Percentiles rank a stretch among this genome's conserved stretches.
Evolutionary conservation across 2,888 invertebrate genomes (phyloP).

Genomic region (Holacanthella duospinosa): DNA sequence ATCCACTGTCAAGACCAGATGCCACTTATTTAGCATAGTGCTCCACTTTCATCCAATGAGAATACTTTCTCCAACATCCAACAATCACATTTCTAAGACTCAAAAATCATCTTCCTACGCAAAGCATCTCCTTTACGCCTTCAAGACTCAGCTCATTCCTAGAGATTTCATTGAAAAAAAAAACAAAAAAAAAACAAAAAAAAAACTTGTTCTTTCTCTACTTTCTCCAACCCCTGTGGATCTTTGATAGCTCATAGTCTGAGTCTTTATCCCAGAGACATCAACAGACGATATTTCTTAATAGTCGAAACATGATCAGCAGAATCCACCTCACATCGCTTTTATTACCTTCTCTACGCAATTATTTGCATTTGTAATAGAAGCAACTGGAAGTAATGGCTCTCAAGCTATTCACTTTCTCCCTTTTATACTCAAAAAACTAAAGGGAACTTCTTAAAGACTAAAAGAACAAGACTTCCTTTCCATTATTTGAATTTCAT

Average conservation of each 20-base stretch:
- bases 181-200: too few relatives aligned
- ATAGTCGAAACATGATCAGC: neutral
- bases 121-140: too few relatives aligned
- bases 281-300: neutral
- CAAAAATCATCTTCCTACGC: too few relatives aligned
- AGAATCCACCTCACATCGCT: neutral
- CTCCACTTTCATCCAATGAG: conserved; percentile 9
- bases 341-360: neutral
- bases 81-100: neutral
- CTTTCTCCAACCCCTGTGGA: neutral
- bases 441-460: too few relatives aligned
- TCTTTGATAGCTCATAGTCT: neutral
- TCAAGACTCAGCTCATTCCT: neutral
- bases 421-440: neutral
- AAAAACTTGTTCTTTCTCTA: too few relatives aligned
- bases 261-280: neutral
- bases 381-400: neutral
- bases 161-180: neutral
- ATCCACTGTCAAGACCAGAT: conserved; percentile 12
- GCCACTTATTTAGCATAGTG: conserved; percentile 15
- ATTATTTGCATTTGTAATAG: neutral
- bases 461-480: too few relatives aligned
- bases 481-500: too few relatives aligned
- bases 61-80: neutral
- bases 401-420: neutral